Evolutionary conservation across 2,888 invertebrate genomes (phyloP).

Genomic region (Andrena hattorfiana): DNA sequence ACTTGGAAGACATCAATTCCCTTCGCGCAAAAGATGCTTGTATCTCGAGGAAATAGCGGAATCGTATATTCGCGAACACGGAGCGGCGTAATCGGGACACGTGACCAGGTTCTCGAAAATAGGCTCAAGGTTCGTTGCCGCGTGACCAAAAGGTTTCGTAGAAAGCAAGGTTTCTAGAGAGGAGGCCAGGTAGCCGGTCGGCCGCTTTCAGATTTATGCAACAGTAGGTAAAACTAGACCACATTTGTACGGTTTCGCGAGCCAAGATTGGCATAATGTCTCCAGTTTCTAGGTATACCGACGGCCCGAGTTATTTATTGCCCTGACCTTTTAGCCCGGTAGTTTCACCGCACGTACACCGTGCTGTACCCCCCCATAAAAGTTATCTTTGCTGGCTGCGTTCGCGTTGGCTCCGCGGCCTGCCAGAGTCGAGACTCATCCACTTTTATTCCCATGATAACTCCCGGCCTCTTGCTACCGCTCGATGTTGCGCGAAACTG

Average conservation of each 20-base stretch:
- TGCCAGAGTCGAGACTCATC: conserved; percentile 64
- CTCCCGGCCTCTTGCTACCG: conserved; percentile 37
- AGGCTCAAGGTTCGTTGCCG: conserved; percentile 56
- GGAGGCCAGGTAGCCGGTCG: conserved; percentile 64
- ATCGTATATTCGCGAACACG: conserved; percentile 25
- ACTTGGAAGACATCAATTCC: not conserved
- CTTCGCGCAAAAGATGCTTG: not conserved
- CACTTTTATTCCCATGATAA: conserved; percentile 65
- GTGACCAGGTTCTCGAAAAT: conserved; percentile 62
- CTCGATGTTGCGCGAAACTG: conserved; percentile 15
- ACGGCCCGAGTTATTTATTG: conserved; percentile 83
- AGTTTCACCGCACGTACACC: conserved; percentile 79
- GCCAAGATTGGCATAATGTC: conserved; percentile 76
- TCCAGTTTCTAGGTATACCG: conserved; percentile 77
- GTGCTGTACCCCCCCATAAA: conserved; percentile 72
- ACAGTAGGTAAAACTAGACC: conserved; percentile 74
- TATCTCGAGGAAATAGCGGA: not conserved
- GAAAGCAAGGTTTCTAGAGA: conserved; percentile 61
- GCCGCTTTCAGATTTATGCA: conserved; percentile 72
- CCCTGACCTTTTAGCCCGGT: conserved; percentile 81
- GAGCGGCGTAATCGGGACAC: conserved; percentile 31
- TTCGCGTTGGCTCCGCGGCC: conserved; percentile 50
- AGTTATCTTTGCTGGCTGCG: conserved; percentile 70
- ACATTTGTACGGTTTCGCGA: conserved; percentile 71
- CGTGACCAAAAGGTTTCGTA: conserved; percentile 56